Evolutionary conservation across 2,113 vertebrate species (phyloP), one percentile per base, ranked within the genome.

Genomic region (Romanogobio albipinnatus): DNA sequence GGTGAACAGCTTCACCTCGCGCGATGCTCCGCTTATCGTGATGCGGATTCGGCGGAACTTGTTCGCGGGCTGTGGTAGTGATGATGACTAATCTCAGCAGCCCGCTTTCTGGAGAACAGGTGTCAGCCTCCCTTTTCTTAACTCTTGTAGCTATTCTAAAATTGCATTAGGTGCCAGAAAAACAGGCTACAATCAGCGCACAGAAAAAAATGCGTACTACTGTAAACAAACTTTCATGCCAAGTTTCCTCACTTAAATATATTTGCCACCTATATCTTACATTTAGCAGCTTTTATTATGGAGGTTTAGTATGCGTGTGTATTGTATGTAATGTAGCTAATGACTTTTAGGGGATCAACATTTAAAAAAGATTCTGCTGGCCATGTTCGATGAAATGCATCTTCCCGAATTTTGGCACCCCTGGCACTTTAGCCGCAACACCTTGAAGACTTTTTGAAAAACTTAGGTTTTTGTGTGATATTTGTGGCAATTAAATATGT

Each of bases 21-120:
- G 59, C n/a, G 61, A 68, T 81, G 61, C 56, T 78, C 13, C 33
- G 56, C 7, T 29, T 75, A 13, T 75, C n/a, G 5, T 78, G 33
- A 24, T 78, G 76, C 76, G 53, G 61, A 66, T 13, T 66, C 61
- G 26, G 14, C 78, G 9, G 22, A 64, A 79, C 58, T 64, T 62
- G 76, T 7, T 26, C 17, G 51, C 36, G 77, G 58, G 29, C 58
- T 62, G 39, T 66, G 78, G 58, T 29, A 9, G 77, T 53, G 15
- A 0, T 66, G 70, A 86, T 75, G 15, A 83, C 2, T 82, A 49
- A 81, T 66, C 49, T 56, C 64, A 82, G 78, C 58, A 61, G 75
- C 66, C 84, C 62, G 81, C 51, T 83, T 70, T 14, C 73, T 78
- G 77, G 36, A 59, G 70, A 84, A 81, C 82, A 84, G 71, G 76